Evolutionary conservation across 2,113 vertebrate species (phyloP).

Genomic region (Ornithorhynchus anatinus): DNA sequence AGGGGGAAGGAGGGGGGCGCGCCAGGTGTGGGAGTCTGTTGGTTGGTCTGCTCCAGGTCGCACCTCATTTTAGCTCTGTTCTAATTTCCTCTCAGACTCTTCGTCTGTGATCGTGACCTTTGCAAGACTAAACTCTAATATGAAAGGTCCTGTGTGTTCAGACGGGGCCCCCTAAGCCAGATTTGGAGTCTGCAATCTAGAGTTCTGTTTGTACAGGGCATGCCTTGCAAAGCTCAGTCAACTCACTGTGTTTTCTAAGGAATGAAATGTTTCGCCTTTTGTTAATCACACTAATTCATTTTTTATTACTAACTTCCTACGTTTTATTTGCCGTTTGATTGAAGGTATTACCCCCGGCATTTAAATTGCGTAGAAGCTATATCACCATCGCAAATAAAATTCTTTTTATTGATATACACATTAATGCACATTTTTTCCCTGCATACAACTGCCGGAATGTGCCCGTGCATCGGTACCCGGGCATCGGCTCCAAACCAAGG

Average conservation of each 20-base stretch:
- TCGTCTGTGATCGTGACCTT: constrained; percentile 38
- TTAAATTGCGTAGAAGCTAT: constrained; percentile 36
- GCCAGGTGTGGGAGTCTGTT: not conserved
- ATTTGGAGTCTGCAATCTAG: constrained; percentile 68
- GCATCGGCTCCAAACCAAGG: not conserved
- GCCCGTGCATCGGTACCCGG: not conserved
- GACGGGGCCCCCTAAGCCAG: constrained; percentile 31
- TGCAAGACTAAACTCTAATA: constrained; percentile 35
- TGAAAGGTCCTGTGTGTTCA: not conserved
- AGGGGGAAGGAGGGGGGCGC: too few species aligned
- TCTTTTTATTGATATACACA: not conserved
- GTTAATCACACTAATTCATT: constrained; percentile 70
- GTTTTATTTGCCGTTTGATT: constrained; percentile 66
- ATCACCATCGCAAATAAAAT: constrained; percentile 45
- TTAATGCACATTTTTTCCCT: constrained; percentile 53
- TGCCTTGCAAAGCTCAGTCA: constrained; percentile 82
- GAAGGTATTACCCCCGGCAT: constrained; percentile 48
- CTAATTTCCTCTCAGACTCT: constrained; percentile 15
- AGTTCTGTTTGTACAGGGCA: constrained; percentile 79
- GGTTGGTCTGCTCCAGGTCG: not conserved
- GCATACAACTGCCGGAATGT: constrained; percentile 51
- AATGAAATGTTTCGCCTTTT: constrained; percentile 56
- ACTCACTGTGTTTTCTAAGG: constrained; percentile 76
- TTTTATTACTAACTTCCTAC: constrained; percentile 69
- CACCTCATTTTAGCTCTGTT: not conserved